Evolutionary conservation across 2,797 vertebrate genomes (phyloP).

Genomic region (Sitta carolinensis): DNA sequence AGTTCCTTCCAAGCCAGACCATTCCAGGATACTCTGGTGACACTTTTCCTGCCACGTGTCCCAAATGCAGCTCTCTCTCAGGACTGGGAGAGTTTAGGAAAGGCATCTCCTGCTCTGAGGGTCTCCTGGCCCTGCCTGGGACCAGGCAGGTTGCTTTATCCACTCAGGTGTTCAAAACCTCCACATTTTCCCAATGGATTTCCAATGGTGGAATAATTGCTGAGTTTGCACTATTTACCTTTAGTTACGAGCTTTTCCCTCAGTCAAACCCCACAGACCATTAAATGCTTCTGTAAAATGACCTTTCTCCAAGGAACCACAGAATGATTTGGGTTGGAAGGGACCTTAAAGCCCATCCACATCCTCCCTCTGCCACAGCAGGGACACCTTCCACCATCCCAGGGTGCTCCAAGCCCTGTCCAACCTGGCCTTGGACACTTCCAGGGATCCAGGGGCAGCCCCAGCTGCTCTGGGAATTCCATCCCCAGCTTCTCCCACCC

Average conservation of each 20-base stretch:
- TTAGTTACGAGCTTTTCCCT: not conserved
- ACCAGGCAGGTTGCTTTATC: not conserved
- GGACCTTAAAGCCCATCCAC: not conserved
- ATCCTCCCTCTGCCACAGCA: not conserved
- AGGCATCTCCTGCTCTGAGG: not conserved
- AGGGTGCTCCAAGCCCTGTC: not conserved
- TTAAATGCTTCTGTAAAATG: not conserved
- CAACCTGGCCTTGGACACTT: accelerated
- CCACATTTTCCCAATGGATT: accelerated
- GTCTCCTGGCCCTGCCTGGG: not conserved
- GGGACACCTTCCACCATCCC: accelerated
- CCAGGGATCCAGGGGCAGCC: not conserved
- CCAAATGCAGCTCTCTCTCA: not conserved
- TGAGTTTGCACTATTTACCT: not conserved
- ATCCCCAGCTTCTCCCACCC: accelerated
- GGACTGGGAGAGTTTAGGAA: not conserved
- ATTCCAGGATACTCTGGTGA: not conserved
- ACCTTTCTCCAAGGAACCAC: not conserved
- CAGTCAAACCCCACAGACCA: not conserved
- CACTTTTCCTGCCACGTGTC: accelerated
- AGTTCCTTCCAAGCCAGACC: not conserved
- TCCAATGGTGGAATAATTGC: not conserved
- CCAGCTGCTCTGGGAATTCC: not conserved
- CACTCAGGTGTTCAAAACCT: not conserved
- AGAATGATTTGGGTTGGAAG: not conserved